Conservation (phyloP, 2,797 vertebrate species). For the Halcyon chelicuti region DNA sequence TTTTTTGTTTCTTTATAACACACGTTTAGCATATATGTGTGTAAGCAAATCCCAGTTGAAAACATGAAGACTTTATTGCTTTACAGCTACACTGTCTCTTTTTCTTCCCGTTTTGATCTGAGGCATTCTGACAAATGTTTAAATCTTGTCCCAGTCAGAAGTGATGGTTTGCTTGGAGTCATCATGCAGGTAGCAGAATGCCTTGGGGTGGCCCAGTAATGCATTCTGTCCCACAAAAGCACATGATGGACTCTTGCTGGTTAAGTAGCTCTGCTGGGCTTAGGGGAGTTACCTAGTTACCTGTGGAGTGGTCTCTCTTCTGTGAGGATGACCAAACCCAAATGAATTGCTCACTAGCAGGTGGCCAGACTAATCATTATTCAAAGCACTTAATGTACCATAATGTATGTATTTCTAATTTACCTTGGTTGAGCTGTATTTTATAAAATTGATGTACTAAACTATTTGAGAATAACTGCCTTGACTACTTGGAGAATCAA, state of each 20-base stretch:
- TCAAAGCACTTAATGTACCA: slow-evolving; percentile 76
- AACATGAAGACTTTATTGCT: neutral
- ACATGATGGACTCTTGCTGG: neutral
- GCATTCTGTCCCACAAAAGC: neutral
- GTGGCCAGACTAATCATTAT: slow-evolving; percentile 54
- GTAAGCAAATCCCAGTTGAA: slow-evolving; percentile 35
- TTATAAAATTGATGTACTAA: slow-evolving; percentile 79
- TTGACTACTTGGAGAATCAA: slow-evolving; percentile 72
- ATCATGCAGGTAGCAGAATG: neutral
- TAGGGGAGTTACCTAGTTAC: slow-evolving; percentile 9
- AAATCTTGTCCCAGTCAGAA: slow-evolving; percentile 26
- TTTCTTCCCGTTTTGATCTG: slow-evolving; percentile 56
- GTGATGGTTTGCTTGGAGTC: neutral
- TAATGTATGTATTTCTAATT: slow-evolving; percentile 79
- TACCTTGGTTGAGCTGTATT: slow-evolving; percentile 75
- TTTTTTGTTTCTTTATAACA: slow-evolving; percentile 30
- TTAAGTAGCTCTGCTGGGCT: neutral
- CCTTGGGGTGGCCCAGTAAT: neutral
- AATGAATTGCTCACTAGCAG: slow-evolving; percentile 44
- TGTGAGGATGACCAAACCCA: slow-evolving; percentile 31
- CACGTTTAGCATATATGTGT: neutral
- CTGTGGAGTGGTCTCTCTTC: neutral
- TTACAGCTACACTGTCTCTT: slow-evolving; percentile 33
- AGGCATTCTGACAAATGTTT: slow-evolving; percentile 52
- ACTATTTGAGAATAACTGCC: slow-evolving; percentile 71